phyloP scores from a whole-genome alignment of 2,797 vertebrate genomes.

The Hippopotamyrus pictus region DNA sequence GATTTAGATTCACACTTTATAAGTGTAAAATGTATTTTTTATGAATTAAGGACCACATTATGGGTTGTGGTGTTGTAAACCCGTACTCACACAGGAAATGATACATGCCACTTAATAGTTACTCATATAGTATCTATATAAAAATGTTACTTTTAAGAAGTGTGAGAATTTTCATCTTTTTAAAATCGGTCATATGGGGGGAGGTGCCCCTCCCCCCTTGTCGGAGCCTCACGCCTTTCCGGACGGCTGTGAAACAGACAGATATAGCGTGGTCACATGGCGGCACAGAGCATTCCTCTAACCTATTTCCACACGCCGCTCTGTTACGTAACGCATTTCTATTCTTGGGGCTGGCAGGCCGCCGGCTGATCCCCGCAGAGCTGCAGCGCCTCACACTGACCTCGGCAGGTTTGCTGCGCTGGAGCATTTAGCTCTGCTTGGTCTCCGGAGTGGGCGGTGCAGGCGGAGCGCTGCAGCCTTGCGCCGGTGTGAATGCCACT shows the following conservation, averaged over 20 bases:
- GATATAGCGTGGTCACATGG: conserved; percentile 43
- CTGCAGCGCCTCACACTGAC: conserved; percentile 15
- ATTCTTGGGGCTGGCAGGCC: conserved; percentile 37
- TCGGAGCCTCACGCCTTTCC: background rate
- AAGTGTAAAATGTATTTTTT: background rate
- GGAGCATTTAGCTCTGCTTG: background rate
- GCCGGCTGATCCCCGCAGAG: conserved; percentile 41
- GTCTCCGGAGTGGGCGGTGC: background rate
- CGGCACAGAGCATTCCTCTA: conserved; percentile 41
- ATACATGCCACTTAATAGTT: background rate
- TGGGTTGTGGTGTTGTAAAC: background rate
- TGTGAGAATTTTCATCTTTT: background rate
- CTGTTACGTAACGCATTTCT: conserved; percentile 47
- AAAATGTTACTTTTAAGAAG: background rate
- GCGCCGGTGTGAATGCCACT: background rate
- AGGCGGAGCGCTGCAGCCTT: background rate
- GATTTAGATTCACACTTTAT: background rate
- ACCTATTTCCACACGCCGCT: conserved; percentile 40
- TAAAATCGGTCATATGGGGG: background rate
- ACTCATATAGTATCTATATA: background rate
- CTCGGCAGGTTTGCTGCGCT: conserved; percentile 11
- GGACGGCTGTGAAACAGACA: conserved; percentile 16
- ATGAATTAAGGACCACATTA: background rate
- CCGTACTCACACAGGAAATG: background rate
- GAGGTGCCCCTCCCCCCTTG: background rate